phyloP scores from a whole-genome alignment of 1,140 invertebrate species.

The Cherax destructor region DNA sequence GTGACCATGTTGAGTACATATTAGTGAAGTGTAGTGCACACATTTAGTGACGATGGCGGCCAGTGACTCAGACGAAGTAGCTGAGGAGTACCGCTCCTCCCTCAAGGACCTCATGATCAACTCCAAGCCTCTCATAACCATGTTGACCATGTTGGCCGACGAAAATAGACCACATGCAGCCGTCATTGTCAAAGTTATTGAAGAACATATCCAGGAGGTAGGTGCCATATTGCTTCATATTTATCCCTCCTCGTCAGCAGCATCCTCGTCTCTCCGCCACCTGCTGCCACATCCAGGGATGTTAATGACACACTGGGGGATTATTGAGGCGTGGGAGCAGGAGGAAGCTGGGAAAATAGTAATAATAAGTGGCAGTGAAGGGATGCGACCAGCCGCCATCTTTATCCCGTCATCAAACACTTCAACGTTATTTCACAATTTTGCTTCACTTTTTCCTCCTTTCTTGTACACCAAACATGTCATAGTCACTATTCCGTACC shows the following conservation, averaged over 20 bases:
- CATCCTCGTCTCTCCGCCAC: no score
- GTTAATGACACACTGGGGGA: neutral
- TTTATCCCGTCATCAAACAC: no score
- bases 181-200: slow-evolving; percentile 56
- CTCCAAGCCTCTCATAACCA: slow-evolving; percentile 60
- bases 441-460: no score
- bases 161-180: slow-evolving; percentile 45
- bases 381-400: no score
- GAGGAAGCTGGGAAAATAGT: neutral
- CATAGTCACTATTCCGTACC: no score
- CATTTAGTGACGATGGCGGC: neutral
- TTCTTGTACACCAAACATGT: no score
- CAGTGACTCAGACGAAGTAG: slow-evolving; percentile 9
- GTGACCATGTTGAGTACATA: neutral
- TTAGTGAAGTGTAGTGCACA: no score
- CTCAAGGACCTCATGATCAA: slow-evolving; percentile 43
- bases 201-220: slow-evolving; percentile 49
- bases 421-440: no score
- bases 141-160: slow-evolving; percentile 59
- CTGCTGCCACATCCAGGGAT: neutral
- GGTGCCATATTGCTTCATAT: neutral
- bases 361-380: neutral
- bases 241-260: neutral
- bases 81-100: slow-evolving; percentile 54
- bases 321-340: neutral